These are phyloP conservation scores for Thryonomys swinderianus DNA, from an alignment of 2,113 vertebrate genomes.

Conservation along the genomic window DNA sequence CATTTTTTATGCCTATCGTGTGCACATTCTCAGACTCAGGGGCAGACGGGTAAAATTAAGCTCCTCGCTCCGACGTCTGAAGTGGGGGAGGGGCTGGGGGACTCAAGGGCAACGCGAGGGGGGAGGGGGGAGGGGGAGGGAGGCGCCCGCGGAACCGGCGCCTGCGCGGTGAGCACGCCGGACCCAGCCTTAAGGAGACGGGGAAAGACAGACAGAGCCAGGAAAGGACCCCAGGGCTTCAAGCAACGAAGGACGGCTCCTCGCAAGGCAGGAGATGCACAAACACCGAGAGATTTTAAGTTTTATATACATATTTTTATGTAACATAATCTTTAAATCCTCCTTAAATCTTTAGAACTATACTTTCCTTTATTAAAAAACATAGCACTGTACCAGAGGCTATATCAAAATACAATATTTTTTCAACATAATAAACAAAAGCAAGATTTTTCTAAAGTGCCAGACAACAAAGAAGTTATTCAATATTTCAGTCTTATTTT, in stretches of 20 bases:
- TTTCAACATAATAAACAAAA: conserved; percentile 59
- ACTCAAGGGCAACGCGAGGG: no score
- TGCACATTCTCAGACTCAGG: not conserved
- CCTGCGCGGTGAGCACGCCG: no score
- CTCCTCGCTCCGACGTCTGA: not conserved
- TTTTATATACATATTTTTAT: not conserved
- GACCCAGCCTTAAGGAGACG: no score
- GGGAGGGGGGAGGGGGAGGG: no score
- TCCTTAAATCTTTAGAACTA: not conserved
- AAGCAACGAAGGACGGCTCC: not conserved
- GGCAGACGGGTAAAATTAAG: not conserved
- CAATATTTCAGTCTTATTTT: conserved; percentile 2
- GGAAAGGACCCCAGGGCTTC: no score
- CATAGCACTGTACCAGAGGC: not conserved
- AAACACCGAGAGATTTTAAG: not conserved
- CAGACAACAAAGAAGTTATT: conserved; percentile 5
- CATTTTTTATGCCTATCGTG: not conserved
- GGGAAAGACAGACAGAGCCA: no score
- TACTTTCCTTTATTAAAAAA: conserved; percentile 57
- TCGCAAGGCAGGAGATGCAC: not conserved
- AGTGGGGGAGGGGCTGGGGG: no score
- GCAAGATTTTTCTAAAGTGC: conserved; percentile 39
- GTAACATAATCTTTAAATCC: not conserved
- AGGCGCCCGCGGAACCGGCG: no score
- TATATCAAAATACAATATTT: conserved; percentile 52